phyloP scores from a whole-genome alignment of 1,140 invertebrate species.

The Drosophila nasuta region DNA sequence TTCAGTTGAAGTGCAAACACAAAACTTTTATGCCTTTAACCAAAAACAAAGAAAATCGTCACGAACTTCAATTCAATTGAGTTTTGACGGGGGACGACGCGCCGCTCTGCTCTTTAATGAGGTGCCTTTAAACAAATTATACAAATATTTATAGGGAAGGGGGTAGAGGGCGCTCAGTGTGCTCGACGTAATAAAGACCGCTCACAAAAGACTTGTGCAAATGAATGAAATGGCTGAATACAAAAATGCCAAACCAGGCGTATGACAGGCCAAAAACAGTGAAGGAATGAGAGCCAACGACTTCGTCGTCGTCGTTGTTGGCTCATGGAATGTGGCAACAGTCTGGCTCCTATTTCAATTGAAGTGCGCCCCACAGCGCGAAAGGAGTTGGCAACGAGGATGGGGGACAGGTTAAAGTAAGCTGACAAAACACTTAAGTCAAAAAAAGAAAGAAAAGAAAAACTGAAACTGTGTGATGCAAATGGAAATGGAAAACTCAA shows the following conservation, averaged over 20 bases:
- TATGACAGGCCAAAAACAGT: constrained; percentile 33
- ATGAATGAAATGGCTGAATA: constrained; percentile 53
- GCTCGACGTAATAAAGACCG: constrained; percentile 43
- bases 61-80: constrained; percentile 51
- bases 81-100: constrained; percentile 8
- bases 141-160: constrained; percentile 1
- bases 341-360: constrained; percentile 52
- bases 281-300: not conserved
- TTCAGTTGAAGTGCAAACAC: constrained; percentile 49
- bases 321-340: constrained; percentile 48
- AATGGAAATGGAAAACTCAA: constrained; percentile 49
- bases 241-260: constrained; percentile 54
- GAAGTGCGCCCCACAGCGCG: not conserved
- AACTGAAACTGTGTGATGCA: constrained; percentile 41
- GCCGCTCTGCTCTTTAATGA: constrained; percentile 23
- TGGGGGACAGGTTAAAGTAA: constrained; percentile 45
- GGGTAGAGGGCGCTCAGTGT: not conserved
- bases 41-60: constrained; percentile 51
- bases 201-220: constrained; percentile 45
- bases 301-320: no score
- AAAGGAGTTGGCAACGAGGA: not conserved
- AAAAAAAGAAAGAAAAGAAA: constrained; percentile 1
- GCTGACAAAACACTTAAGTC: constrained; percentile 53
- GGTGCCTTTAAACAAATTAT: constrained; percentile 49
- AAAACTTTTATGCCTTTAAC: constrained; percentile 55